These are phyloP conservation scores for Athalia rosae DNA, from an alignment of 2,888 invertebrate species.

Conservation along the genomic window DNA sequence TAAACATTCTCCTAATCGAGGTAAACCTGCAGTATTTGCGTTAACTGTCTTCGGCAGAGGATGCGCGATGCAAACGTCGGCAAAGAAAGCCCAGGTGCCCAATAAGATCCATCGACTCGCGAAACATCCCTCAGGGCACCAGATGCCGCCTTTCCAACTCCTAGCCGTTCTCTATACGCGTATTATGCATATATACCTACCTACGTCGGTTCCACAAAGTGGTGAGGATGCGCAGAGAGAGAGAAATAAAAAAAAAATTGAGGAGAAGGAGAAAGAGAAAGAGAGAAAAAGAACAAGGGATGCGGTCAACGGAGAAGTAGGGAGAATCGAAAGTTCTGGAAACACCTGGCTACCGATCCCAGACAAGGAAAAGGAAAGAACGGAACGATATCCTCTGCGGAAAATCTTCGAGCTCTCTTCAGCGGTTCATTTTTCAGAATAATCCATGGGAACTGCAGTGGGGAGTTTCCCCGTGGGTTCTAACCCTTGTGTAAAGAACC, in stretches of 20 bases:
- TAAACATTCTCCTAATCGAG: background rate
- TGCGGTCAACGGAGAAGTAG: background rate
- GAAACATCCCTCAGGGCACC: constrained; percentile 53
- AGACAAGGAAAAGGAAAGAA: constrained; percentile 7
- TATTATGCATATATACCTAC: background rate
- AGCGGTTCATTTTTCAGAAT: constrained; percentile 14
- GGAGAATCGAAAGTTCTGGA: constrained; percentile 9
- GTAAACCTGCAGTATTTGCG: no score
- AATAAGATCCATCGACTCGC: background rate
- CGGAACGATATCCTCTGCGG: constrained; percentile 38
- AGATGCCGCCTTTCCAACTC: constrained; percentile 54
- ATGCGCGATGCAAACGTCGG: no score
- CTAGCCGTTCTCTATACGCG: background rate
- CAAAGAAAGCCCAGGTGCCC: background rate
- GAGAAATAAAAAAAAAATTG: background rate
- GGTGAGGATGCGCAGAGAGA: constrained; percentile 55
- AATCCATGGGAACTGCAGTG: constrained; percentile 35
- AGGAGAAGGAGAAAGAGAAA: constrained; percentile 43
- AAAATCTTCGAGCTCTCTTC: constrained; percentile 16
- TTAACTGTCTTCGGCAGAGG: no score
- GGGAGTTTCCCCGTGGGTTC: background rate
- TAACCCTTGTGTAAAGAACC: constrained; percentile 42
- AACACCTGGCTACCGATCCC: constrained; percentile 39
- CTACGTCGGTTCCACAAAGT: constrained; percentile 55
- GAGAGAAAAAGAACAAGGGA: constrained; percentile 26